Percentiles rank a stretch among this genome's conserved stretches.
These are phyloP conservation scores for Phalanger gymnotis DNA, from an alignment of 2,797 vertebrate species.

Conservation along the genomic window DNA sequence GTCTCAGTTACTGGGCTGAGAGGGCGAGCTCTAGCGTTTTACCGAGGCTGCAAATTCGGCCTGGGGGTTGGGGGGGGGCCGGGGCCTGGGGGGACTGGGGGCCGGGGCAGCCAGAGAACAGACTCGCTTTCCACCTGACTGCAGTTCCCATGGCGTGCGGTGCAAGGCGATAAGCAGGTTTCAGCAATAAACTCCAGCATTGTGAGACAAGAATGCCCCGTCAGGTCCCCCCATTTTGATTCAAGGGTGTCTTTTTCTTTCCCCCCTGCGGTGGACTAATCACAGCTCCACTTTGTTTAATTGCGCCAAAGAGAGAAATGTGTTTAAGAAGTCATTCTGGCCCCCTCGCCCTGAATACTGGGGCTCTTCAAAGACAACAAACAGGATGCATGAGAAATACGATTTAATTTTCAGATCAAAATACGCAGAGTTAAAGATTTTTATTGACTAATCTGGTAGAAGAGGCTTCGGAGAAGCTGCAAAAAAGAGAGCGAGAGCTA, in stretches of 20 bases:
- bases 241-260: slow-evolving; percentile 99
- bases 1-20: slow-evolving; percentile 95
- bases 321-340: slow-evolving; percentile 99
- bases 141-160: slow-evolving; percentile 99
- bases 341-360: slow-evolving; percentile 96
- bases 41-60: slow-evolving; percentile 92
- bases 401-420: slow-evolving; percentile 91
- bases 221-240: slow-evolving; percentile 99
- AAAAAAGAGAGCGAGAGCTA: slow-evolving; percentile 54
- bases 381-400: slow-evolving; percentile 94
- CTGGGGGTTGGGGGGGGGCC: slow-evolving; percentile 73
- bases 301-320: slow-evolving; percentile 99
- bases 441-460: slow-evolving; percentile 87
- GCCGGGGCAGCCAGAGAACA: slow-evolving; percentile 87
- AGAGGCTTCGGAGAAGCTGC: slow-evolving; percentile 83
- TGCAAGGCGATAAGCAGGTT: slow-evolving; percentile 99
- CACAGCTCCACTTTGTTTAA: slow-evolving; percentile 99
- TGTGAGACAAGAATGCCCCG: slow-evolving; percentile 98
- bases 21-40: slow-evolving; percentile 90
- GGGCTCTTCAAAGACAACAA: slow-evolving; percentile 95
- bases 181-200: slow-evolving; percentile 99
- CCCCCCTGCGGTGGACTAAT: slow-evolving; percentile 99
- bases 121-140: slow-evolving; percentile 99
- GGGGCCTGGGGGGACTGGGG: background rate
- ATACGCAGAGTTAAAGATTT: slow-evolving; percentile 89